A percentile compares a stretch with the other conserved stretches of the same genome.
These are phyloP conservation scores for Leptinotarsa juncta DNA, from an alignment of 2,888 invertebrate species.

Conservation along the genomic window DNA sequence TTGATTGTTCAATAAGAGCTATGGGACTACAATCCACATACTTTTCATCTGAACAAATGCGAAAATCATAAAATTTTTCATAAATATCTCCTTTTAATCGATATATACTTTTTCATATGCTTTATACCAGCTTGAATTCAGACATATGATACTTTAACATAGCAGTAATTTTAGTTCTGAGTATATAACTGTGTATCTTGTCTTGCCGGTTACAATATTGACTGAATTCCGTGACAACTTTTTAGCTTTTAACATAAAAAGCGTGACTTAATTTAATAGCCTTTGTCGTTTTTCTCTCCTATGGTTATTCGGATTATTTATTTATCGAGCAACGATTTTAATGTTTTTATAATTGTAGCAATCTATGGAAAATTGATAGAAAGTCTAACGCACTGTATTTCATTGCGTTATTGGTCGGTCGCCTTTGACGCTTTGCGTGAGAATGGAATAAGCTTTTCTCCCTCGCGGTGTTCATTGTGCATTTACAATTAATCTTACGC, in stretches of 20 bases:
- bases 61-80: no score
- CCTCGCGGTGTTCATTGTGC: constrained; percentile 44
- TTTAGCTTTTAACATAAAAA: constrained; percentile 43
- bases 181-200: constrained; percentile 12
- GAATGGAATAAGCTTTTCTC: constrained; percentile 26
- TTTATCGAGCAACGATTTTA: constrained; percentile 50
- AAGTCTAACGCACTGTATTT: constrained; percentile 43
- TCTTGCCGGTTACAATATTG: constrained; percentile 43
- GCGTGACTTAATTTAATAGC: constrained; percentile 51
- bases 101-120: no score
- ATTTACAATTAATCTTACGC: constrained; percentile 28
- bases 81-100: no score
- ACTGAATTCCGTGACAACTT: constrained; percentile 45
- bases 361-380: constrained; percentile 48
- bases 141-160: neutral
- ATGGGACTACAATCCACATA: no score
- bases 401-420: constrained; percentile 44
- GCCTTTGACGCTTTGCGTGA: constrained; percentile 44
- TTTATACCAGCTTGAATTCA: no score
- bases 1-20: no score
- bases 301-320: constrained; percentile 45
- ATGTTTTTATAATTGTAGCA: constrained; percentile 54
- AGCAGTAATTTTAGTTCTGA: neutral
- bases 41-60: no score
- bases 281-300: constrained; percentile 32